These are phyloP conservation scores for Cydia strobilella DNA, from an alignment of 1,140 invertebrate genomes.

Conservation along the genomic window DNA sequence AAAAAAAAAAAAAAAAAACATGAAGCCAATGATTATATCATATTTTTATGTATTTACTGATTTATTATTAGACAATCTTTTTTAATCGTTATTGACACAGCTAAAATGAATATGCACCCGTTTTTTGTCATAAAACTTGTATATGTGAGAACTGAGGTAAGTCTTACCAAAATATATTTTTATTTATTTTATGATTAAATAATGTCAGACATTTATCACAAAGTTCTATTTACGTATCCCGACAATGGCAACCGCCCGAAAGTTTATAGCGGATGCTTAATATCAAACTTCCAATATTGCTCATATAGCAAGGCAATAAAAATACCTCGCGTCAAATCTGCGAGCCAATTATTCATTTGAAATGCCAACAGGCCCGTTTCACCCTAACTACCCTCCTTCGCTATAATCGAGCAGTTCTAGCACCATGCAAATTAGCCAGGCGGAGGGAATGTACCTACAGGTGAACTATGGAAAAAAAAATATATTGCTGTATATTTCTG, in stretches of 20 bases:
- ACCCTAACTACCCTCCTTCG: slow-evolving; percentile 44
- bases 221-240: not conserved
- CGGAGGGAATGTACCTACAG: slow-evolving; percentile 24
- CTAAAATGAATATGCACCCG: no score
- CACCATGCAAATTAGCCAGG: slow-evolving; percentile 35
- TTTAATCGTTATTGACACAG: no score
- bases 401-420: slow-evolving; percentile 23
- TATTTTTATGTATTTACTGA: no score
- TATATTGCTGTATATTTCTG: not conserved
- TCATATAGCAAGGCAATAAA: slow-evolving; percentile 64
- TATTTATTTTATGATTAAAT: no score
- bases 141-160: no score
- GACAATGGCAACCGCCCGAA: slow-evolving; percentile 28
- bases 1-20: no score
- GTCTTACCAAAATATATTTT: no score
- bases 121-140: no score
- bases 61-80: no score
- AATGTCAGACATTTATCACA: not conserved
- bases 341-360: slow-evolving; percentile 71
- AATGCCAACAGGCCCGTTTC: slow-evolving; percentile 62
- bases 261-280: slow-evolving; percentile 44
- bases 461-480: slow-evolving; percentile 32
- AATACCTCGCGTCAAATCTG: slow-evolving; percentile 74
- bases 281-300: slow-evolving; percentile 59
- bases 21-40: no score